Conservation (phyloP, 2,113 vertebrate species). For the Boleophthalmus pectinirostris region DNA sequence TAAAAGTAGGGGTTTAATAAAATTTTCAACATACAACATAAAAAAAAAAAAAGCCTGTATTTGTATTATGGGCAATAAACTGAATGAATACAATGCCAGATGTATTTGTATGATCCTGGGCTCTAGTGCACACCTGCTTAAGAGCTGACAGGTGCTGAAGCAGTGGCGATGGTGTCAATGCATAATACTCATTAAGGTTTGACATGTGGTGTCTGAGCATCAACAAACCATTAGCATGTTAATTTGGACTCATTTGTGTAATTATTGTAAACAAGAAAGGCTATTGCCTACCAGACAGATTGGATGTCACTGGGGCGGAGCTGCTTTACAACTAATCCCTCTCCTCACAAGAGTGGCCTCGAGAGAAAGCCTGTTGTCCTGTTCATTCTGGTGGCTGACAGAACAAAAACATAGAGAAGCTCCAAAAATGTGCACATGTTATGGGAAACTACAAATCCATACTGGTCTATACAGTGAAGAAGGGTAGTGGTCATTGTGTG, state of each 20-base stretch:
- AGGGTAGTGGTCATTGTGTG: not conserved
- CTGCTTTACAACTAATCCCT: not conserved
- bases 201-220: constrained; percentile 24
- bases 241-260: constrained; percentile 51
- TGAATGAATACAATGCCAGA: not conserved
- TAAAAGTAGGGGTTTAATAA: not conserved
- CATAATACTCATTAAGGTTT: constrained; percentile 30
- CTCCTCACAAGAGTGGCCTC: not conserved
- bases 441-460: not conserved
- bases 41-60: too few species aligned
- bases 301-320: not conserved
- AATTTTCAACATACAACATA: not conserved
- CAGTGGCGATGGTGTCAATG: constrained; percentile 13
- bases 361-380: constrained; percentile 4
- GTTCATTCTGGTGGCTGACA: not conserved
- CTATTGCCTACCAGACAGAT: constrained; percentile 24
- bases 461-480: not conserved
- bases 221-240: constrained; percentile 49
- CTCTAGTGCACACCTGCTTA: constrained; percentile 15
- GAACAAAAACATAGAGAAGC: not conserved
- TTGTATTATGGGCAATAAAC: not conserved
- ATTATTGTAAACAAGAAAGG: constrained; percentile 54
- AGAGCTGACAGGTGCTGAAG: constrained; percentile 24
- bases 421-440: not conserved
- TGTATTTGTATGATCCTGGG: not conserved